Percentiles rank a stretch among this genome's conserved stretches.
These are phyloP conservation scores for Nyctereutes procyonoides DNA, from an alignment of 2,113 vertebrate species.

Conservation along the genomic window DNA sequence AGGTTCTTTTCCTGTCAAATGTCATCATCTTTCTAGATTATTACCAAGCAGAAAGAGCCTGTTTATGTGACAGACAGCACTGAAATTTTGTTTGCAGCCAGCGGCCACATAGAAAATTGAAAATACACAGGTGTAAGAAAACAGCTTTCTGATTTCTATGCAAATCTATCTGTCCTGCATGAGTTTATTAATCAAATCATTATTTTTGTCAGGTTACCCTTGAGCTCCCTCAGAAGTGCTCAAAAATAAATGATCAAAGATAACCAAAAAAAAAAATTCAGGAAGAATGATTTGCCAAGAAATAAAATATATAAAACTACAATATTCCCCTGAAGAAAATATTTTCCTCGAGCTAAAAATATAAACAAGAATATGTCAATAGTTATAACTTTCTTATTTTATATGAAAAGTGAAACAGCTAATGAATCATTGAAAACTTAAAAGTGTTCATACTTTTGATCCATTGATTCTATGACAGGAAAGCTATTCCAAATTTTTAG, in stretches of 20 bases:
- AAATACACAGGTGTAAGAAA: constrained; percentile 9
- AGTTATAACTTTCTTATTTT: neutral
- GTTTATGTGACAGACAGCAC: neutral
- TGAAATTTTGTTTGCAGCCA: constrained; percentile 4
- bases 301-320: neutral
- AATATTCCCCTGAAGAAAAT: neutral
- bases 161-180: neutral
- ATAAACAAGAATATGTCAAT: neutral
- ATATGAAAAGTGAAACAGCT: neutral
- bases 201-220: neutral
- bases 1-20: constrained; percentile 9
- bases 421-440: neutral
- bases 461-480: neutral
- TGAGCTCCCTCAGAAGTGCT: neutral
- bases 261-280: neutral
- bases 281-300: neutral
- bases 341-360: neutral
- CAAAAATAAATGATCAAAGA: constrained; percentile 21
- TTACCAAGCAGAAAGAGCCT: neutral
- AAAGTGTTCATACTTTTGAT: neutral
- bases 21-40: constrained; percentile 21
- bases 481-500: neutral
- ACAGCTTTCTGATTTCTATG: constrained; percentile 9
- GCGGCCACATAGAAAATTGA: neutral
- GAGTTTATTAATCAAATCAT: constrained; percentile 23